Evolutionary conservation across 2,888 invertebrate genomes (phyloP).

Genomic region (Sceliomorpha sp.): DNA sequence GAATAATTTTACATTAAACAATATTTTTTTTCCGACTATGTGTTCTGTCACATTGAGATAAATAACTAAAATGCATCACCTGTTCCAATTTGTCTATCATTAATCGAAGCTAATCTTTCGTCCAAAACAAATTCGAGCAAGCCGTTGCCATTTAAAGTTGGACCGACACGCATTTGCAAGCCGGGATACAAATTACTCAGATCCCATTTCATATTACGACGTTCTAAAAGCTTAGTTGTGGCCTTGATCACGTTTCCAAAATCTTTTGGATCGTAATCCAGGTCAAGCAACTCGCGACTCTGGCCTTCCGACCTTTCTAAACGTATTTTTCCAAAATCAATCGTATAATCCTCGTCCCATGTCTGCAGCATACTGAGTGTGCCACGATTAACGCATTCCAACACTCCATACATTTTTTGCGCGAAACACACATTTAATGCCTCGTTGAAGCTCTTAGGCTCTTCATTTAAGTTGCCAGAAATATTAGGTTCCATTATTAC

Average conservation of each 20-base stretch:
- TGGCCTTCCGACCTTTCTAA: slow-evolving; percentile 84
- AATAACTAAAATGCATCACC: slow-evolving; percentile 81
- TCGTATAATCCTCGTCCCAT: slow-evolving; percentile 70
- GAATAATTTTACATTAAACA: too few relatives aligned
- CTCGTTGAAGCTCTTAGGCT: slow-evolving; percentile 63
- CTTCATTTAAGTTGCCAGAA: slow-evolving; percentile 49
- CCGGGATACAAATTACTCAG: slow-evolving; percentile 88
- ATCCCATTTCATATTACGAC: slow-evolving; percentile 88
- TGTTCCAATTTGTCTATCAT: slow-evolving; percentile 84
- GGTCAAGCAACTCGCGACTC: slow-evolving; percentile 84
- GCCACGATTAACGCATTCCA: slow-evolving; percentile 87
- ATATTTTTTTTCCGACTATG: too few relatives aligned
- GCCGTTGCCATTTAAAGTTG: slow-evolving; percentile 86
- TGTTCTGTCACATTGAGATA: too few relatives aligned
- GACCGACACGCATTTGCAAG: slow-evolving; percentile 87
- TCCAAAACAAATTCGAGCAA: slow-evolving; percentile 89
- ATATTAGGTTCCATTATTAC: slow-evolving; percentile 70
- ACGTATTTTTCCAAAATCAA: slow-evolving; percentile 84
- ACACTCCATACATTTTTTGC: slow-evolving; percentile 62
- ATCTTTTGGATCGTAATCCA: slow-evolving; percentile 88
- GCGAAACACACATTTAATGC: slow-evolving; percentile 69
- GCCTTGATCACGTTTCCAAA: slow-evolving; percentile 83
- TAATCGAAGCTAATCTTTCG: slow-evolving; percentile 63
- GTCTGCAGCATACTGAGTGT: slow-evolving; percentile 85
- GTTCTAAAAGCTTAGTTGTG: slow-evolving; percentile 82